A percentile compares a stretch with the other conserved stretches of the same genome.
Evolutionary conservation across 2,888 invertebrate genomes (phyloP).

Genomic region (Acrobasis consociella): DNA sequence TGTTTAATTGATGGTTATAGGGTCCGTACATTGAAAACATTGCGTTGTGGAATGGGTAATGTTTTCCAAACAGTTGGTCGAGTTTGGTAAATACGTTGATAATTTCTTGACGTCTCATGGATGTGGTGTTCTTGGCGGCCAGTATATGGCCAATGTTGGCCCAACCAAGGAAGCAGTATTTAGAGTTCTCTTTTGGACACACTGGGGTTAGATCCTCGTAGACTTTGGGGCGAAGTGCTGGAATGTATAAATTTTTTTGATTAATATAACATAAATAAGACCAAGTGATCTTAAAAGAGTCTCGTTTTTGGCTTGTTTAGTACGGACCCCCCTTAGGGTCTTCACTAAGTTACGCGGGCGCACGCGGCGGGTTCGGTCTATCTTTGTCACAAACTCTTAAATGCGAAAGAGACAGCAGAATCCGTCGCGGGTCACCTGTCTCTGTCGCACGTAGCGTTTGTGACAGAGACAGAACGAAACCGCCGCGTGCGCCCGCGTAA

Average conservation of each 20-base stretch:
- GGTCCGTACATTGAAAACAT: slow-evolving; percentile 88
- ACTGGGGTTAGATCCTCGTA: slow-evolving; percentile 50
- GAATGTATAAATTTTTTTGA: slow-evolving; percentile 21
- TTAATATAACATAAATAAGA: too few species aligned
- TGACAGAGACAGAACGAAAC: too few species aligned
- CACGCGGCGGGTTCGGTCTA: too few species aligned
- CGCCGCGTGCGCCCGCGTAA: too few species aligned
- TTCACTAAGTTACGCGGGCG: too few species aligned
- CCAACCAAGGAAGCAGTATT: slow-evolving; percentile 86
- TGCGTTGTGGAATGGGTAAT: slow-evolving; percentile 76
- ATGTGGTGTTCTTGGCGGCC: slow-evolving; percentile 79
- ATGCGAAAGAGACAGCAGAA: too few species aligned
- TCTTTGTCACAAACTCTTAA: too few species aligned
- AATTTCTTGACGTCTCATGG: slow-evolving; percentile 85
- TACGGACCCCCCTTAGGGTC: too few species aligned
- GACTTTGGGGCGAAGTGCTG: slow-evolving; percentile 8
- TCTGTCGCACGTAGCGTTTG: too few species aligned
- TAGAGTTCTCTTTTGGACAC: slow-evolving; percentile 80
- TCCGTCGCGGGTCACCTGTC: too few species aligned
- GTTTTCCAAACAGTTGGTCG: slow-evolving; percentile 87
- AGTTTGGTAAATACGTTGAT: slow-evolving; percentile 86
- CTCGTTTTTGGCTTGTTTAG: background rate
- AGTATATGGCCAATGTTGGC: slow-evolving; percentile 86
- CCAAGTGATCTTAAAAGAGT: background rate
- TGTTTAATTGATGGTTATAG: slow-evolving; percentile 84